phyloP scores from a whole-genome alignment of 2,113 vertebrate species.

The Phocoena phocoena region DNA sequence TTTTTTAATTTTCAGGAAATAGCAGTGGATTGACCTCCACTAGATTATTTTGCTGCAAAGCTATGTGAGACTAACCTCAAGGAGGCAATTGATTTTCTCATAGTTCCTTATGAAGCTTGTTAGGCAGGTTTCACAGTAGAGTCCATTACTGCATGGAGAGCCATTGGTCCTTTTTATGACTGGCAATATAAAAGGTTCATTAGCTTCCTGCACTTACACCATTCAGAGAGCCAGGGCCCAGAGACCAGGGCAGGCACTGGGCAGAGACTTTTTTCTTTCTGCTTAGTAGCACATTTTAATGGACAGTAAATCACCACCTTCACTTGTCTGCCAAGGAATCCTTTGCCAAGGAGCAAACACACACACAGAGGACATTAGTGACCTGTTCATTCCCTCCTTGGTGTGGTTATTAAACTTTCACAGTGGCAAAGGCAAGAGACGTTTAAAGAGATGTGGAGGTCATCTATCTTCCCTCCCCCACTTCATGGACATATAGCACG shows the following conservation, averaged over 20 bases:
- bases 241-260: background rate
- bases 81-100: constrained; percentile 46
- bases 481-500: rapidly evolving
- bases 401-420: background rate
- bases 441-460: background rate
- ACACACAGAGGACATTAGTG: background rate
- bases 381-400: background rate
- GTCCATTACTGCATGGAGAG: background rate
- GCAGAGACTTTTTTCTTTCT: background rate
- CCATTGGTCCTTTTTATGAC: constrained; percentile 23
- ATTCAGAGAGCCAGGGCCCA: background rate
- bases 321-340: background rate
- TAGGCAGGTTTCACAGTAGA: background rate
- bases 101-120: background rate
- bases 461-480: rapidly evolving
- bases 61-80: background rate
- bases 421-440: background rate
- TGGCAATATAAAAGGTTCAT: constrained; percentile 43
- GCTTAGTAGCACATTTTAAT: constrained; percentile 36
- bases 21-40: background rate
- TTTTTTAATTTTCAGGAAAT: constrained; percentile 27
- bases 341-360: background rate
- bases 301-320: background rate
- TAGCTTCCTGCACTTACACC: background rate
- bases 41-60: background rate